Evolutionary conservation across 2,113 vertebrate genomes (phyloP).

Genomic region (Perca fluviatilis): DNA sequence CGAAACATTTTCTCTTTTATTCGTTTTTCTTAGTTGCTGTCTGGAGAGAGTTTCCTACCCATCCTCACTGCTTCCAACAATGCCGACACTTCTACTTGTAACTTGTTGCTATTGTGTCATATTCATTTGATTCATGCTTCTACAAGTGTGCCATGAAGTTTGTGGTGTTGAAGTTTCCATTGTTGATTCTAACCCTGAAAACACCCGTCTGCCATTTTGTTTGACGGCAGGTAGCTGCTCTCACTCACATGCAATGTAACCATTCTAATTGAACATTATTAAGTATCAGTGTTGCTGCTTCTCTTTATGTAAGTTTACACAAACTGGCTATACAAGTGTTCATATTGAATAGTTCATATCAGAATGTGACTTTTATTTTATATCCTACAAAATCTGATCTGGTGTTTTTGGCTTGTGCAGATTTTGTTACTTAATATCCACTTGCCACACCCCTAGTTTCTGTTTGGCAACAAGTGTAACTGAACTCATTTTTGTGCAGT

Average conservation of each 20-base stretch:
- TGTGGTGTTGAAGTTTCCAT: neutral
- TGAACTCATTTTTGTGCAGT: conserved; percentile 3
- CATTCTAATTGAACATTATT: neutral
- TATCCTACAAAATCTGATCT: neutral
- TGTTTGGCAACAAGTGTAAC: conserved; percentile 19
- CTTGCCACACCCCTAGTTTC: neutral
- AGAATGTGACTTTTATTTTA: neutral
- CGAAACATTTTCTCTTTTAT: neutral
- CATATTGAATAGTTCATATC: neutral
- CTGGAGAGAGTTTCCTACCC: neutral
- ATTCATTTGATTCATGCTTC: neutral
- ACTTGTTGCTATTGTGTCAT: neutral
- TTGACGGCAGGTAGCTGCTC: neutral
- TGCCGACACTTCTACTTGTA: neutral
- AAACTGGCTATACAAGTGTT: neutral
- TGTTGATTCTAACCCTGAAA: neutral
- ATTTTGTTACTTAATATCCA: neutral
- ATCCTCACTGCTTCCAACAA: neutral
- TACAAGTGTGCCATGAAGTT: neutral
- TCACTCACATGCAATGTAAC: neutral
- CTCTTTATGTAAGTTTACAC: neutral
- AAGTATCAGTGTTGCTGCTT: neutral
- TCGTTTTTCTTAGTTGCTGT: neutral
- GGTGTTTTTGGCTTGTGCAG: neutral
- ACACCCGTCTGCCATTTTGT: neutral